Evolutionary conservation across 2,888 invertebrate species (phyloP).

Genomic region (Chaetogeoica ovagalla): DNA sequence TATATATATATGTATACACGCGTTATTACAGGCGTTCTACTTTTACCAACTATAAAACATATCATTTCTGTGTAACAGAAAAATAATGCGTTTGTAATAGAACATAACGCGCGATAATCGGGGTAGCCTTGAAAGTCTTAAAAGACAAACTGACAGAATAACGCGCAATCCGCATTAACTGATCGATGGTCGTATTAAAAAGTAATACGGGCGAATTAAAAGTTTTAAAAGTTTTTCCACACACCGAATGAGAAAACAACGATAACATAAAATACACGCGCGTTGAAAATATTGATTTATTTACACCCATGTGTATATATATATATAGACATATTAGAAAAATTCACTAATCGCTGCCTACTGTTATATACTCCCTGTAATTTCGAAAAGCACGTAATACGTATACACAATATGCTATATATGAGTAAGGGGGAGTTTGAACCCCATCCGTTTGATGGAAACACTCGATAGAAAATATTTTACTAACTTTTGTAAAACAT

Average conservation of each 20-base stretch:
- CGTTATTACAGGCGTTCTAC: slow-evolving; percentile 17
- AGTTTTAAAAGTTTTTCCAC: slow-evolving; percentile 1
- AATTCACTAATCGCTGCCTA: background rate
- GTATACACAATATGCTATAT: background rate
- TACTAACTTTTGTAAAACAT: too few relatives aligned
- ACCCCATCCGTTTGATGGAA: too few relatives aligned
- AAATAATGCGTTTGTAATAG: background rate
- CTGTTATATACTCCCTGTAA: background rate
- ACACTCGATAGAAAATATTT: too few relatives aligned
- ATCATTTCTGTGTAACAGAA: background rate
- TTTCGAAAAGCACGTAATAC: background rate
- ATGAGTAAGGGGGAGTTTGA: background rate
- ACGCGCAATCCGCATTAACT: background rate
- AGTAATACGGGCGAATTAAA: too few relatives aligned
- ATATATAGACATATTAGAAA: too few relatives aligned
- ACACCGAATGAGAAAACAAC: slow-evolving; percentile 10
- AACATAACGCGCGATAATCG: background rate
- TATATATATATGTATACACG: background rate
- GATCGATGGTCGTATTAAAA: background rate
- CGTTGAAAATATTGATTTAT: too few relatives aligned
- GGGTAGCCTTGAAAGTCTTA: background rate
- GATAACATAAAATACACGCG: background rate
- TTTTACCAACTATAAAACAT: background rate
- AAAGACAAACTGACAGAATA: background rate
- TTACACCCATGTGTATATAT: too few relatives aligned